Evolutionary conservation across 2,888 invertebrate genomes (phyloP), one percentile per base, ranked within the genome.

Genomic region (Frankliniella intonsa): DNA sequence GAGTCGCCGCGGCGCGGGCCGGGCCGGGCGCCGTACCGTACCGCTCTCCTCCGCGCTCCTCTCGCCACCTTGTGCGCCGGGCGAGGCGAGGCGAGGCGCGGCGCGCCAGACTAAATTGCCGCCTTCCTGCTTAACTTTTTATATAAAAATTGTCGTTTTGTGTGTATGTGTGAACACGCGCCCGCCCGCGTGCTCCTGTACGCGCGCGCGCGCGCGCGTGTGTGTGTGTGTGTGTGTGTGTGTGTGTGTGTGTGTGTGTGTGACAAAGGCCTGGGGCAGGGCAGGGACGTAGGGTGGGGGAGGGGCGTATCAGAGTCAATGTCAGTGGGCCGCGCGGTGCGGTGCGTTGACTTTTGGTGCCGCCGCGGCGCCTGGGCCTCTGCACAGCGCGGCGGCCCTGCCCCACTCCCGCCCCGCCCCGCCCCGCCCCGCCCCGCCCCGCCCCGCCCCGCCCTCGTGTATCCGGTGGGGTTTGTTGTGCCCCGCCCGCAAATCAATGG

Each of bases 141-240:
- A 76, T 76, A 76, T 76, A 76, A 76, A 76, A 76, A 76, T 76
- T 76, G 69, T 76, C 69, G 69, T 76, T 76, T 76, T 76, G 69
- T 22, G 69, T 10, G 69, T 25, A 22, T 22, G 69, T 76, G 25
- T 38, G 38, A 3, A 5, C 38, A 5, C 55, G 55, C 55, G 1
- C 55, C 9, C 3, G 55, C 55, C 9, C 3, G 2, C 38, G 38
- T 38, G 38, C n/a, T n/a, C n/a, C n/a, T n/a, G 51, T 9, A 51
- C 9, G 55, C 2, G 14, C 9, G 14, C 9, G 55, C 9, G 55
- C 7, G 55, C 7, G 55, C 7, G 55, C 7, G 55, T 55, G 14
- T 14, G 55, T 55, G 55, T 55, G 55, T 55, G 55, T 55, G 55
- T 55, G 55, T 55, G 55, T 55, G 55, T 55, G 55, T 55, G 55